These are phyloP conservation scores for Corvus hawaiiensis DNA, from an alignment of 2,113 vertebrate species.

Conservation along the genomic window DNA sequence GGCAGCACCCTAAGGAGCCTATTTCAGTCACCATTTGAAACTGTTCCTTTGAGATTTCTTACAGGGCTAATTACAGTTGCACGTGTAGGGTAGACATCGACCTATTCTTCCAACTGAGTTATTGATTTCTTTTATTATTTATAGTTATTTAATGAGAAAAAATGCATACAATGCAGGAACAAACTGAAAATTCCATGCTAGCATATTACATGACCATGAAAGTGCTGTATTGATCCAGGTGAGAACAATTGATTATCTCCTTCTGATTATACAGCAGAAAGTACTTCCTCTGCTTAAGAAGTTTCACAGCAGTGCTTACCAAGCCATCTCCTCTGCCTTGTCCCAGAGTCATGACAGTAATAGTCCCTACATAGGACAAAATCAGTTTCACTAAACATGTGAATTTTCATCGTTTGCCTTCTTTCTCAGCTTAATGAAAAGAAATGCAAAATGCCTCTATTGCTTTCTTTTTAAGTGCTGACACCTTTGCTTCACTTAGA, in stretches of 20 bases:
- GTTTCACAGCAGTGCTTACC: not conserved
- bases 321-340: not conserved
- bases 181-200: not conserved
- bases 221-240: not conserved
- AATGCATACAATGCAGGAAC: not conserved
- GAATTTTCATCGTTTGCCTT: not conserved
- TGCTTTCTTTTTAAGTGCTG: not conserved
- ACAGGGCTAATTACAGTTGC: not conserved
- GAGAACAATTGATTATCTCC: not conserved
- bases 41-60: not conserved
- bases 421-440: not conserved
- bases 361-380: not conserved
- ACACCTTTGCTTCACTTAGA: not conserved
- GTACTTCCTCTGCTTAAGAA: not conserved
- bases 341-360: not conserved
- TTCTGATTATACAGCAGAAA: not conserved
- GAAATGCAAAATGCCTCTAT: not conserved
- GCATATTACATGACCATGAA: not conserved
- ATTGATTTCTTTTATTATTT: not conserved
- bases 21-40: not conserved
- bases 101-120: not conserved
- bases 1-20: not conserved
- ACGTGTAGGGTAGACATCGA: not conserved
- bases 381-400: not conserved
- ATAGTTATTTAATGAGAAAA: not conserved